A percentile compares a stretch with the other conserved stretches of the same genome.
phyloP scores from a whole-genome alignment of 2,113 vertebrate genomes.

The Mustela lutreola region DNA sequence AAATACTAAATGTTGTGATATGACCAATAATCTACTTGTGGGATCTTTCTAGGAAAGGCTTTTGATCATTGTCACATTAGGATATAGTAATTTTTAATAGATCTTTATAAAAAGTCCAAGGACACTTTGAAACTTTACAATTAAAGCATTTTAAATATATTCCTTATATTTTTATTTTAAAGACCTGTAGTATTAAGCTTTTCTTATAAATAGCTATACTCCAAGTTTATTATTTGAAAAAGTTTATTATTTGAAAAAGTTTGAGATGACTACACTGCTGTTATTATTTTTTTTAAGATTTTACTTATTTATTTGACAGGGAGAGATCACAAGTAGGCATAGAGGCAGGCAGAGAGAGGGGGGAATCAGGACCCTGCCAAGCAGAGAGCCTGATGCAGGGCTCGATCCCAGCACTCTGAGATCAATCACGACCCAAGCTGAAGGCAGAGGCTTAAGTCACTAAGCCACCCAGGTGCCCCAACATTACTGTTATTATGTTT shows the following conservation, averaged over 20 bases:
- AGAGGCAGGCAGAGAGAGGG: no score
- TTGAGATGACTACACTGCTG: neutral
- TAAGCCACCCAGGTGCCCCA: no score
- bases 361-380: no score
- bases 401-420: no score
- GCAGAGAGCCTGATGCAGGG: no score
- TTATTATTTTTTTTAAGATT: conserved; percentile 1
- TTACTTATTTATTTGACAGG: no score
- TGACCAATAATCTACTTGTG: neutral
- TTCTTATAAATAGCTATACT: neutral
- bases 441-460: no score
- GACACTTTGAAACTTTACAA: neutral
- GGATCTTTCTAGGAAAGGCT: neutral
- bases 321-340: no score
- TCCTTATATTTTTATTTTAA: neutral
- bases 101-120: neutral
- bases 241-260: neutral
- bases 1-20: neutral
- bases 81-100: neutral
- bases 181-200: neutral
- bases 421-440: no score
- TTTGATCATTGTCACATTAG: neutral
- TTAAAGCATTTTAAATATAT: neutral
- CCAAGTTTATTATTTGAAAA: neutral
- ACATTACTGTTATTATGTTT: neutral